A percentile compares a stretch with the other conserved stretches of the same genome.
Evolutionary conservation across 53 echinoderm and acorn worm species (phyloP).

Genomic region (Zoroaster sp.): DNA sequence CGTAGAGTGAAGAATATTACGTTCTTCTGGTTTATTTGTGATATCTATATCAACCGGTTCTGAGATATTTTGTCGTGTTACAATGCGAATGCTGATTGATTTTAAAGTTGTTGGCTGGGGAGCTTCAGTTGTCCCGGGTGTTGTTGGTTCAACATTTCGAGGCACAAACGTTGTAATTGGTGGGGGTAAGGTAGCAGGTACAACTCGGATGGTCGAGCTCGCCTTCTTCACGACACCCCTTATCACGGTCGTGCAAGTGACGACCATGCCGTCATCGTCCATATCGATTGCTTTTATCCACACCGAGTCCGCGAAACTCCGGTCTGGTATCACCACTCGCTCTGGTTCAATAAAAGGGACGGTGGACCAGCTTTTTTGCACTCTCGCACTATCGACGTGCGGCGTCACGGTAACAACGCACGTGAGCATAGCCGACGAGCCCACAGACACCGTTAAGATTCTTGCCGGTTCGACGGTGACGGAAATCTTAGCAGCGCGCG

Average conservation of each 20-base stretch:
- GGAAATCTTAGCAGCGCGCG: not conserved
- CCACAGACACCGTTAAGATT: conserved; percentile 13
- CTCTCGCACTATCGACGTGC: not conserved
- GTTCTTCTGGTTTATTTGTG: not conserved
- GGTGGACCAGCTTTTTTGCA: conserved; percentile 31
- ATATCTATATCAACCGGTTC: not conserved
- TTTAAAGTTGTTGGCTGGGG: not conserved
- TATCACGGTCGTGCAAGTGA: conserved; percentile 23
- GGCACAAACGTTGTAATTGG: not conserved
- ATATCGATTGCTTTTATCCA: conserved; percentile 17
- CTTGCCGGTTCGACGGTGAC: not conserved
- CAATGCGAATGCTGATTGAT: not conserved
- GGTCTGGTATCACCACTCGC: not conserved
- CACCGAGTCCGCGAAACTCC: not conserved
- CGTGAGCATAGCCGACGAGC: not conserved
- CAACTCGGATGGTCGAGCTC: conserved; percentile 10
- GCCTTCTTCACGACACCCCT: not conserved
- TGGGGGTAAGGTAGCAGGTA: not conserved
- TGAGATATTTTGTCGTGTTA: not conserved
- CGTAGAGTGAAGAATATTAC: not conserved
- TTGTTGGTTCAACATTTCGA: not conserved
- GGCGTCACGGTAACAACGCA: conserved; percentile 7
- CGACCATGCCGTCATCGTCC: conserved; percentile 25
- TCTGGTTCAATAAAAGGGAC: conserved; percentile 23
- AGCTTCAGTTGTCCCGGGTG: not conserved